phyloP scores from a whole-genome alignment of 2,888 invertebrate genomes.

The Boloria selene region DNA sequence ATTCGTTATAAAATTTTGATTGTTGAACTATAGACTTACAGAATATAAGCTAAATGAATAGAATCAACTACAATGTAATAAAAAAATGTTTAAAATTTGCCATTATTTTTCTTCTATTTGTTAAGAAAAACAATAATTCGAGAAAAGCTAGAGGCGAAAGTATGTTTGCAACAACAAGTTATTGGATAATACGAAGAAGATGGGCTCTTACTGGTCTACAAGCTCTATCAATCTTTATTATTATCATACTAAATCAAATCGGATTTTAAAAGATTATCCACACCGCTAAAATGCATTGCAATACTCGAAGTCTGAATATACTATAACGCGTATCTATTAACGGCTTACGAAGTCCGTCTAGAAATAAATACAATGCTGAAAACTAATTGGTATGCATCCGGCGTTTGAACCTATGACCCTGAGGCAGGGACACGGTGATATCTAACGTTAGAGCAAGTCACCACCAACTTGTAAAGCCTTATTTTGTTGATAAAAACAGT shows the following conservation, averaged over 20 bases:
- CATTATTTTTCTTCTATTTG: too few species aligned
- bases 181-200: too few species aligned
- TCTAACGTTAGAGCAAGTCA: conserved; percentile 12
- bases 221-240: neutral
- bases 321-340: conserved; percentile 31
- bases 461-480: conserved; percentile 6
- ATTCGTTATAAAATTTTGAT: too few species aligned
- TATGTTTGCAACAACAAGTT: too few species aligned
- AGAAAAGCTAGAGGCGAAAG: too few species aligned
- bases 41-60: too few species aligned
- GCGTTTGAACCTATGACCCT: conserved; percentile 56
- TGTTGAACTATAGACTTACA: too few species aligned
- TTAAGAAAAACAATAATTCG: too few species aligned
- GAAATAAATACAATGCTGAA: conserved; percentile 45
- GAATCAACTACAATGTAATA: too few species aligned
- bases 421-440: conserved; percentile 45
- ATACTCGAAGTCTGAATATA: conserved; percentile 14
- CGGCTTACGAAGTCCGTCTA: conserved; percentile 39
- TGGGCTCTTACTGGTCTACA: too few species aligned
- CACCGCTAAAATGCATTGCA: conserved; percentile 17
- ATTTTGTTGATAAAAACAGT: too few species aligned
- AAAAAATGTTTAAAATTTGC: too few species aligned
- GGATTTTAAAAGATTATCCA: conserved; percentile 11
- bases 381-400: conserved; percentile 48
- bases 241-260: conserved; percentile 5